A percentile compares a stretch with the other conserved stretches of the same genome.
These are phyloP conservation scores for Tyrophagus putrescentiae DNA, from an alignment of 1,140 invertebrate species.

Conservation along the genomic window DNA sequence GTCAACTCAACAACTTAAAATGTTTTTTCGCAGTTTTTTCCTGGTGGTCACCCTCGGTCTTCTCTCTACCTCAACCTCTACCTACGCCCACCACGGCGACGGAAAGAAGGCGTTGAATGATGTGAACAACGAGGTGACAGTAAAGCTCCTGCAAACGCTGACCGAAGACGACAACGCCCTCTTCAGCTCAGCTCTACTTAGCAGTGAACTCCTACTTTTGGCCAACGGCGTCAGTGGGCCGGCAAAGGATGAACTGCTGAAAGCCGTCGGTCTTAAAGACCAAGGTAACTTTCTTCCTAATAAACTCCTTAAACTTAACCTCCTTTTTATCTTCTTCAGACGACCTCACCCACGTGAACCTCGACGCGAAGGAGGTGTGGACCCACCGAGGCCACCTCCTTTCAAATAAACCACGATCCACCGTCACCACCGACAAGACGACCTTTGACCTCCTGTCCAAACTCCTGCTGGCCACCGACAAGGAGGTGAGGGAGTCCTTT, in stretches of 20 bases:
- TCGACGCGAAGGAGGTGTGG: background rate
- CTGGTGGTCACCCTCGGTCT: background rate
- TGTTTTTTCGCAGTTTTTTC: background rate
- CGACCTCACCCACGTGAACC: background rate
- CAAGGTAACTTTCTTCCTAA: background rate
- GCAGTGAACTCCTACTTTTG: background rate
- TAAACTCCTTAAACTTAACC: background rate
- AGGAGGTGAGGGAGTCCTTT: background rate
- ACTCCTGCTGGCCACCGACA: background rate
- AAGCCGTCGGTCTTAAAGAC: background rate
- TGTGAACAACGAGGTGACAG: background rate
- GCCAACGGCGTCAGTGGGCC: background rate
- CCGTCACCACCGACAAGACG: background rate
- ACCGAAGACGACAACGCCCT: slow-evolving; percentile 1
- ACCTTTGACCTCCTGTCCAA: background rate
- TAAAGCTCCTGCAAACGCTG: slow-evolving; percentile 6
- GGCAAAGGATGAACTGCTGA: background rate
- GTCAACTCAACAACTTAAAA: background rate
- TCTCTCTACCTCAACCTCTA: background rate
- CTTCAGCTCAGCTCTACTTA: background rate
- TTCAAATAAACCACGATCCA: background rate
- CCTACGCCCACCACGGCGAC: background rate
- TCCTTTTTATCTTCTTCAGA: background rate
- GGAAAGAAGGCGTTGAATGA: background rate
- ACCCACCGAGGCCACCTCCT: background rate